Evolutionary conservation across 2,113 vertebrate genomes (phyloP).

Genomic region (Onychostoma macrolepis): DNA sequence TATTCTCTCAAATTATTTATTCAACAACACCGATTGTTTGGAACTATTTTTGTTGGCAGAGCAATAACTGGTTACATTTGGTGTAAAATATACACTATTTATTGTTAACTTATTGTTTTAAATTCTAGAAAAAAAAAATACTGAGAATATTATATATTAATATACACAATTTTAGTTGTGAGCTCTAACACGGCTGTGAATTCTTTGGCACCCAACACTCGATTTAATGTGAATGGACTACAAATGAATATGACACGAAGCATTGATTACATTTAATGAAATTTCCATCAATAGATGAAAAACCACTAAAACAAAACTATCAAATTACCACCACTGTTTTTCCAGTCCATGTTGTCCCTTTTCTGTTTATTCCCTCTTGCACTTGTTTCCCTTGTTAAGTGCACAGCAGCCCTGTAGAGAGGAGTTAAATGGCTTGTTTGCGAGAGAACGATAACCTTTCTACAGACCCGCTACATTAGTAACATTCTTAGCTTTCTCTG

Average conservation of each 20-base stretch:
- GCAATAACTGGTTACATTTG: background rate
- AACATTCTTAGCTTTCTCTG: conserved; percentile 39
- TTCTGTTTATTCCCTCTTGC: background rate
- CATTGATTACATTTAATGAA: background rate
- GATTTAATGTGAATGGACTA: background rate
- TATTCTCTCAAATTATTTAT: background rate
- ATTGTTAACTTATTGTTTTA: background rate
- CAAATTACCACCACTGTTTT: background rate
- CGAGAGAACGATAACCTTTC: conserved; percentile 64
- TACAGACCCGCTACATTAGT: conserved; percentile 51
- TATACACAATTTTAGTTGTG: too few relatives aligned
- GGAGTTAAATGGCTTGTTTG: conserved; percentile 65
- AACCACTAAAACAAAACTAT: background rate
- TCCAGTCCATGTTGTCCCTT: background rate
- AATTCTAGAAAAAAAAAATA: too few relatives aligned
- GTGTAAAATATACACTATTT: background rate
- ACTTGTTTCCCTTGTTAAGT: conserved; percentile 18
- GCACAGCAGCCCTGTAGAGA: conserved; percentile 25
- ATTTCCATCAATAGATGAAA: background rate
- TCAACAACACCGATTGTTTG: background rate
- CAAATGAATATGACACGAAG: background rate
- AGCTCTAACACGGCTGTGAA: background rate
- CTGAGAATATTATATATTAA: too few relatives aligned
- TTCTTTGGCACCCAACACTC: background rate
- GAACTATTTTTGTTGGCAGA: background rate